Evolutionary conservation across 2,113 vertebrate species (phyloP).

Genomic region (Hemichromis elongatus): DNA sequence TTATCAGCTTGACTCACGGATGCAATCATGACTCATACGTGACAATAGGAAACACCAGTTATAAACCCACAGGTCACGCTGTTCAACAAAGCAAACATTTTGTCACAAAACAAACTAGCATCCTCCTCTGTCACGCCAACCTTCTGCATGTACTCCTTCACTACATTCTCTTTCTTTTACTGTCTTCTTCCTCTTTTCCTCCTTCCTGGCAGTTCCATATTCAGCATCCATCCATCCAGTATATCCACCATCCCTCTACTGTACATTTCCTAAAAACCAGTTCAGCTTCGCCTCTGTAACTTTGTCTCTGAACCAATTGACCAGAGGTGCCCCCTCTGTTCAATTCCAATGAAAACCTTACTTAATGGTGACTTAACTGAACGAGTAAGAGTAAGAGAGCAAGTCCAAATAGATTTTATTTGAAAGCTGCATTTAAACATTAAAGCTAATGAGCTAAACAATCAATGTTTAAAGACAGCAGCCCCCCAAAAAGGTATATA

Average conservation of each 20-base stretch:
- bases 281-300: neutral
- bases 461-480: neutral
- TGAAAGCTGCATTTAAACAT: neutral
- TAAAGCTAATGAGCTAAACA: neutral
- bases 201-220: neutral
- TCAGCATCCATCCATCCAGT: neutral
- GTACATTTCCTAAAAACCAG: neutral
- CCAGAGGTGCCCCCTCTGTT: neutral
- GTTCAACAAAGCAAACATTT: neutral
- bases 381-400: too few species aligned
- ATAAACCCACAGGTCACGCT: neutral
- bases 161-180: neutral
- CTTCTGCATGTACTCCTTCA: neutral
- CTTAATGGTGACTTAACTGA: too few species aligned
- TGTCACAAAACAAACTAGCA: neutral
- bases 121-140: neutral
- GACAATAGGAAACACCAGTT: neutral
- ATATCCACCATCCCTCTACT: neutral
- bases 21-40: neutral
- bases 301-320: neutral
- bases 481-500: neutral
- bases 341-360: neutral
- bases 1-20: neutral
- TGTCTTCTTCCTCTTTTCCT: neutral
- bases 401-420: neutral